These are phyloP conservation scores for Mantis religiosa DNA, from an alignment of 2,888 invertebrate species.

Conservation along the genomic window DNA sequence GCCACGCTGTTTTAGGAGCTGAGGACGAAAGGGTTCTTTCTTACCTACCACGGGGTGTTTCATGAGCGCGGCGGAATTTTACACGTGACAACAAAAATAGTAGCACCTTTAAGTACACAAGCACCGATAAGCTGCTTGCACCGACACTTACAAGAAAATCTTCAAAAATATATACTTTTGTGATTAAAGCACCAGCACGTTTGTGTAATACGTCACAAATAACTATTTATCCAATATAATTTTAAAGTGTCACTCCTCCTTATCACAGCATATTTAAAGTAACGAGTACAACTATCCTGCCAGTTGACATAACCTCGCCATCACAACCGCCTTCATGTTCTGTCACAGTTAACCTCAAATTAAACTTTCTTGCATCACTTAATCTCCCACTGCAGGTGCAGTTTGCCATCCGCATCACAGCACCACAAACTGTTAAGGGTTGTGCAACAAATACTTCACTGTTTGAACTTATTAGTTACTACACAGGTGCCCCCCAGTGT, in stretches of 20 bases:
- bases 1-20: not conserved
- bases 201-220: not conserved
- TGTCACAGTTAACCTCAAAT: not conserved
- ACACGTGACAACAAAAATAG: not conserved
- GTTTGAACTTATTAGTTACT: not conserved
- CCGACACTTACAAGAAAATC: too few species aligned
- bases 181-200: not conserved
- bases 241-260: not conserved
- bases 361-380: not conserved
- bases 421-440: not conserved
- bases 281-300: not conserved
- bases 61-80: not conserved
- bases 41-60: not conserved
- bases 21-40: not conserved
- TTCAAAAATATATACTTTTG: too few species aligned
- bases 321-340: not conserved
- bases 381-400: too few species aligned
- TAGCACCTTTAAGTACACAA: not conserved
- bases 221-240: not conserved
- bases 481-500: constrained; percentile 2
- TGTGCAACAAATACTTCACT: not conserved
- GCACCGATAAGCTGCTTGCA: too few species aligned
- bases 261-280: not conserved
- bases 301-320: not conserved
- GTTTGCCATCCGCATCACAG: not conserved